Base-by-base conservation (phyloP, 2,888 invertebrate genomes). In the Hybos culiciformis region DNA sequence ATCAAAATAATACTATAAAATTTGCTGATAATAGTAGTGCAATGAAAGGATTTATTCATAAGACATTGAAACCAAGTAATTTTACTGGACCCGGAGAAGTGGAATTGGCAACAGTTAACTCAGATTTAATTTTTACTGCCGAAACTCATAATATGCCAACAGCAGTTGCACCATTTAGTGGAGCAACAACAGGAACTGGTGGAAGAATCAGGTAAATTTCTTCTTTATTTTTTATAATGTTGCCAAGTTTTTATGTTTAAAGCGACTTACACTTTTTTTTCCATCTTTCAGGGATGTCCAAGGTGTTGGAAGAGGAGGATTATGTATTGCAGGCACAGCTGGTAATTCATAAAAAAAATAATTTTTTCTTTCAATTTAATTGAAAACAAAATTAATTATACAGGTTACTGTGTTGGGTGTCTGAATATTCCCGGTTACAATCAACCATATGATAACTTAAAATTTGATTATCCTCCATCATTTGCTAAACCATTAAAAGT, bases 61-160 rank as follows among this genome's bases (percentile, higher is more conserved):
- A 71, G 37, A 72, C 77, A 48, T 63, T 94, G 20, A 69, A 76
- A 15, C 88, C 94, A 0, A 62, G 60, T 2, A 68, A 73, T 46
- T 67, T 70, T 4, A 59, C 64, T 33, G 65, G 57, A 1, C 78
- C 92, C 0, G 73, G 79, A 2, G 67, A 69, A 48, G 71, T 87
- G 3, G 73, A 80, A 42, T 61, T 73, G 43, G 66, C 72, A 36
- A 59, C 67, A 11, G 70, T 75, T 0, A 73, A 78, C 14, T 82
- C 86, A 1, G 91, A 97, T 65, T 78, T 97, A 31, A 91, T 94
- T 56, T 96, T 97, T 60, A 97, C 97, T 0, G 97, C 97, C 0
- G 97, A 98, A 70, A 98, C 97, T 0, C 97, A 98, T 66, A 97
- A 97, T 63, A 97, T 97, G 74, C 93, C 93, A 1, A 94, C 93